Evolutionary conservation across 2,797 vertebrate species (phyloP).

Genomic region (Pangasius sanitwongsei): DNA sequence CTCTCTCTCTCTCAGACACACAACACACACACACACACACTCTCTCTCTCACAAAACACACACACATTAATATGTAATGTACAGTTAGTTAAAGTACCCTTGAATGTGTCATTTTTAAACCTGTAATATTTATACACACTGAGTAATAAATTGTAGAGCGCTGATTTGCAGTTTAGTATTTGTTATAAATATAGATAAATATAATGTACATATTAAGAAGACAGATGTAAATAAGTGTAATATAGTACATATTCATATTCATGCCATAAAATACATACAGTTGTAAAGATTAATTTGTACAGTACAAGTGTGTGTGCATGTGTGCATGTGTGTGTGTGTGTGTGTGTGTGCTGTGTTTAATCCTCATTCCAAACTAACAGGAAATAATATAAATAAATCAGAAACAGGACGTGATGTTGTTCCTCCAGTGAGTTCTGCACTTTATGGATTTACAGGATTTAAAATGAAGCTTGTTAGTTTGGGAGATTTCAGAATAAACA

Average conservation of each 20-base stretch:
- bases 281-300: slow-evolving; percentile 9
- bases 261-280: slow-evolving; percentile 29
- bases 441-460: not conserved
- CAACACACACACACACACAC: not conserved
- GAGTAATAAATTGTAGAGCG: not conserved
- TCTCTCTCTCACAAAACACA: not conserved
- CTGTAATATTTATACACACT: not conserved
- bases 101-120: not conserved
- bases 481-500: no score
- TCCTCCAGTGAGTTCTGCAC: not conserved
- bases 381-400: no score
- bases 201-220: slow-evolving; percentile 21
- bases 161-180: not conserved
- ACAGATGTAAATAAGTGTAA: slow-evolving; percentile 16
- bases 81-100: slow-evolving; percentile 1
- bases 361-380: slow-evolving; percentile 60
- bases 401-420: not conserved
- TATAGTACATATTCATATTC: slow-evolving; percentile 10
- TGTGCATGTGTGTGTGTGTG: slow-evolving; percentile 19
- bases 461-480: not conserved
- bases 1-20: not conserved
- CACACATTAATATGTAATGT: not conserved
- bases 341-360: slow-evolving; percentile 67
- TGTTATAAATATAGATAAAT: slow-evolving; percentile 23
- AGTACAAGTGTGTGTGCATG: not conserved